Base-by-base conservation (phyloP, 2,888 invertebrate genomes). In the Heterodera filipjevi region DNA sequence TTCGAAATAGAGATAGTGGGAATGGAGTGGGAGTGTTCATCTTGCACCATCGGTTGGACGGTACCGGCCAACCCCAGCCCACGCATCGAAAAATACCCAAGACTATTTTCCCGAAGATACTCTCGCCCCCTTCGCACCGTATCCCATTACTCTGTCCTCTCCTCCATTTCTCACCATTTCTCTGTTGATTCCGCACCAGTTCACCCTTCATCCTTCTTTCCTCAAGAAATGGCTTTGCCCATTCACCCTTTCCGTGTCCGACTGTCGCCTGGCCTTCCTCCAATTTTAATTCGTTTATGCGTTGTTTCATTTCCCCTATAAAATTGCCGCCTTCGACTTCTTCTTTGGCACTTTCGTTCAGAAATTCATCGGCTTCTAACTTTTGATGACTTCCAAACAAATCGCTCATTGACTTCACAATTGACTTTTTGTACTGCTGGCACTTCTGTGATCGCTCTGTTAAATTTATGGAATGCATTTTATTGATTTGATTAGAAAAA, bases 221-320 rank as follows among this genome's bases (percentile, higher is more conserved):
- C 49, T 81, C 81, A 32, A 83, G 84, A 66, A 82, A 80, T 73
- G 86, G 85, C 72, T 86, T 86, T 12, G 84, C 86, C 87, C 87
- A 87, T 79, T 86, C 84, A n/a, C 87, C 86, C 35, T 85, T 80
- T n/a, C 86, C 85, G 39, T 79, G 77, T 27, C 87, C 87, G 0
- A 87, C 87, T n/a, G 87, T 87, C 30, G 86, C 85, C 79, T 87
- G 86, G 70, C 77, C 74, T 3, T 66, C 82, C 16, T 83, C 82
- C 30, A 83, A 27, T n/a, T 44, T 46, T 32, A 72, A 33, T 32
- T 68, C 68, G 12, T 12, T 33, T 64, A 27, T 30, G 27, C n/a
- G 68, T 30, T 66, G 59, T 71, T 22, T 49, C 32, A 32, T 22
- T 59, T 44, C n/a, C 32, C 6, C 68, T 27, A 14, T 5, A 59